These are phyloP conservation scores for Eurypyga helias DNA, from an alignment of 2,113 vertebrate species.

Conservation along the genomic window DNA sequence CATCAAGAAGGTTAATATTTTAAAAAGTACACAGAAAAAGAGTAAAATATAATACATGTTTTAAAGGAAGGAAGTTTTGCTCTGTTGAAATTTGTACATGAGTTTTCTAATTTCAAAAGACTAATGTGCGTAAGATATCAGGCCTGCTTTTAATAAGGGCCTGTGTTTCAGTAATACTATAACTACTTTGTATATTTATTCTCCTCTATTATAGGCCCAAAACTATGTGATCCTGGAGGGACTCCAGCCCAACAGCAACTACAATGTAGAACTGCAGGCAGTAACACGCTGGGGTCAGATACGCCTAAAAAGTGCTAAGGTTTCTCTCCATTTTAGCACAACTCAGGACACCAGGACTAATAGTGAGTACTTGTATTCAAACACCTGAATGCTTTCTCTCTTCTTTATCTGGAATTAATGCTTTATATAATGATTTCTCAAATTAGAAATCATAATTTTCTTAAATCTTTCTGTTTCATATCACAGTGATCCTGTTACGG, in stretches of 20 bases:
- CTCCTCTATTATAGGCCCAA: slow-evolving; percentile 76
- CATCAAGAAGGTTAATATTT: neutral
- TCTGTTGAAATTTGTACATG: neutral
- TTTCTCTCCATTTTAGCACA: slow-evolving; percentile 85
- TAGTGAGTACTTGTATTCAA: slow-evolving; percentile 73
- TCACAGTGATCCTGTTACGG: neutral
- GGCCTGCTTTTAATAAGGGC: neutral
- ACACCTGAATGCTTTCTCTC: neutral
- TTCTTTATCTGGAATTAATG: neutral
- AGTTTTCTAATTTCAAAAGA: neutral
- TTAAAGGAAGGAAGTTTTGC: neutral
- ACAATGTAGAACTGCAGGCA: slow-evolving; percentile 90
- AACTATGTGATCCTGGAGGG: slow-evolving; percentile 86
- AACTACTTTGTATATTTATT: neutral
- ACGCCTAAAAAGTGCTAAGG: slow-evolving; percentile 91
- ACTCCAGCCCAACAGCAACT: slow-evolving; percentile 86
- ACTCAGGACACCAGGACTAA: slow-evolving; percentile 65
- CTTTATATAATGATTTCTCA: neutral
- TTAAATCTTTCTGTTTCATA: neutral
- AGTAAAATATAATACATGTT: neutral
- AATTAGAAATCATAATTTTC: neutral
- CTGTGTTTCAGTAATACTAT: neutral
- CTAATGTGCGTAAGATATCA: neutral
- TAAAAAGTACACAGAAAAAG: neutral
- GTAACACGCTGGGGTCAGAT: slow-evolving; percentile 92